These are phyloP conservation scores for Ramazzottius varieornatus DNA, from an alignment of 2,888 invertebrate species.

Conservation along the genomic window DNA sequence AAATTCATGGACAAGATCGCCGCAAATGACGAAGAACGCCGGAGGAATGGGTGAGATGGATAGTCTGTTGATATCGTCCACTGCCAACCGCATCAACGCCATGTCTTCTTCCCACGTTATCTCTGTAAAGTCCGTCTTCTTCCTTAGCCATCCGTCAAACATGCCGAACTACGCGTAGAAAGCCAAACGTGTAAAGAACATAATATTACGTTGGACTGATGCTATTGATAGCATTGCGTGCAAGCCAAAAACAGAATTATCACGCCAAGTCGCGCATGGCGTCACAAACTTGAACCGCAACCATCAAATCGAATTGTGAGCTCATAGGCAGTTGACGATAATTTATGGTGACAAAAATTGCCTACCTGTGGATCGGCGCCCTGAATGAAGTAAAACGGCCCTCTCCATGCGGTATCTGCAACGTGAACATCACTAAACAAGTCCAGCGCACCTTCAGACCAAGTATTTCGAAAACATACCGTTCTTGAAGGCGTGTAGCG, in stretches of 20 bases:
- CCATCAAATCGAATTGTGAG: no score
- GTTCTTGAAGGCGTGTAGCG: neutral
- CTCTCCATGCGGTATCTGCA: constrained; percentile 20
- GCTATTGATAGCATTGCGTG: neutral
- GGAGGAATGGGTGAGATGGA: constrained; percentile 21
- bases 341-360: no score
- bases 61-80: constrained; percentile 24
- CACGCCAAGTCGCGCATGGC: no score
- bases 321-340: no score
- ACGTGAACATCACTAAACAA: no score
- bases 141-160: constrained; percentile 20
- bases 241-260: neutral
- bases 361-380: constrained; percentile 27
- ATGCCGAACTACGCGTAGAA: constrained; percentile 19
- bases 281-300: no score
- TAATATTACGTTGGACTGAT: no score
- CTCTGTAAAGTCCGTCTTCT: constrained; percentile 9
- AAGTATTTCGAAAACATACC: neutral
- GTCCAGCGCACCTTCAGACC: neutral
- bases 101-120: constrained; percentile 25
- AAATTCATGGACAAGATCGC: constrained; percentile 27
- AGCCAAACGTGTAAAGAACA: neutral
- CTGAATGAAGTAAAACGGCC: constrained; percentile 26
- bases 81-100: constrained; percentile 17
- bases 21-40: constrained; percentile 26